Evolutionary conservation across 2,888 invertebrate species (phyloP).

Genomic region (Vannuccia rotundouncinata): DNA sequence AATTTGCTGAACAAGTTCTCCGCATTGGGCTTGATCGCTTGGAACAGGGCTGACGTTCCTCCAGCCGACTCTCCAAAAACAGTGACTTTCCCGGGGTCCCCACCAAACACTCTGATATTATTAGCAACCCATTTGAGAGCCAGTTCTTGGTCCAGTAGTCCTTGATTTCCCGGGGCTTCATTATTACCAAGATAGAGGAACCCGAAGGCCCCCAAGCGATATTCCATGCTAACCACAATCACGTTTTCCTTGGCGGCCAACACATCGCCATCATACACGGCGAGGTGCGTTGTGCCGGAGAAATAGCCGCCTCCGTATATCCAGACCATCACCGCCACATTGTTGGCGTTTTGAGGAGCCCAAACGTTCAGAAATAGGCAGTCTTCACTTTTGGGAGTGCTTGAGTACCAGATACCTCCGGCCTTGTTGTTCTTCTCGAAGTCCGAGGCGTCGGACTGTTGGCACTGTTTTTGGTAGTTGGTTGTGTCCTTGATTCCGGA

Average conservation of each 20-base stretch:
- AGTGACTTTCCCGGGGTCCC: slow-evolving; percentile 45
- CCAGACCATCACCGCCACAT: slow-evolving; percentile 60
- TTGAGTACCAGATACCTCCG: slow-evolving; percentile 9
- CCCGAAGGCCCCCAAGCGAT: slow-evolving; percentile 42
- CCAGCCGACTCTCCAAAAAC: slow-evolving; percentile 50
- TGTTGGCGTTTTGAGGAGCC: slow-evolving; percentile 19
- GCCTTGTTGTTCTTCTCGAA: slow-evolving; percentile 27
- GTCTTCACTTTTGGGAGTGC: slow-evolving; percentile 35
- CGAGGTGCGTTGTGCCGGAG: slow-evolving; percentile 58
- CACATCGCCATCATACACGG: slow-evolving; percentile 36
- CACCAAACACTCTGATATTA: slow-evolving; percentile 45
- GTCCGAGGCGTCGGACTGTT: slow-evolving; percentile 13
- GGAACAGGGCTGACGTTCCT: slow-evolving; percentile 44
- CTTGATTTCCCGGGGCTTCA: slow-evolving; percentile 41
- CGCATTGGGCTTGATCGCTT: slow-evolving; percentile 44
- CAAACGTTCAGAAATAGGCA: slow-evolving; percentile 39
- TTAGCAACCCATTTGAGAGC: slow-evolving; percentile 41
- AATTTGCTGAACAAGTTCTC: slow-evolving; percentile 45
- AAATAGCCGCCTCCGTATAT: slow-evolving; percentile 89
- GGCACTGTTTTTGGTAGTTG: not conserved
- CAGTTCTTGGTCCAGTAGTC: slow-evolving; percentile 42
- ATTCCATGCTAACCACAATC: slow-evolving; percentile 41
- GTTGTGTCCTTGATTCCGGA: slow-evolving; percentile 11
- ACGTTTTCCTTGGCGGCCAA: slow-evolving; percentile 40
- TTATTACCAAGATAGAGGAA: slow-evolving; percentile 41